phyloP scores from a whole-genome alignment of 2,113 vertebrate species.

The Heteronetta atricapilla region DNA sequence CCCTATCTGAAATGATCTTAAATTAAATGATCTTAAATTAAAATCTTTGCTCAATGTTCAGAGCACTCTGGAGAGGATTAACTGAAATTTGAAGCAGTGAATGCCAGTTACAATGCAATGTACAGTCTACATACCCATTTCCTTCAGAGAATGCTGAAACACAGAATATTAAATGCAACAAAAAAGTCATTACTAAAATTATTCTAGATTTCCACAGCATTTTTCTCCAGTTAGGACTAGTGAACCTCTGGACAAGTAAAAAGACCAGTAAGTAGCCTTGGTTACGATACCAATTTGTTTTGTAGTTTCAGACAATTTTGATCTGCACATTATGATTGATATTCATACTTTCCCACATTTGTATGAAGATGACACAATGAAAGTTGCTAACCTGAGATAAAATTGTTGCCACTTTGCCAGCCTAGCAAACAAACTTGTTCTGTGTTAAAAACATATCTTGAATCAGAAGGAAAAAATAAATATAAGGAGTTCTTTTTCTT shows the following conservation, averaged over 20 bases:
- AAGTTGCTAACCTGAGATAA: background rate
- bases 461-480: background rate
- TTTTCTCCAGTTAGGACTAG: background rate
- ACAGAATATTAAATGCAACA: background rate
- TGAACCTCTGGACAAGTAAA: background rate
- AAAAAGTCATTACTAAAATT: background rate
- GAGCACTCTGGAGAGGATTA: background rate
- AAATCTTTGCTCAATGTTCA: background rate
- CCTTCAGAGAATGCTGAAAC: background rate
- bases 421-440: background rate
- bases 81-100: background rate
- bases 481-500: background rate
- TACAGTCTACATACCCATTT: accelerated
- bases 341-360: background rate
- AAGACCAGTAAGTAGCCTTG: background rate
- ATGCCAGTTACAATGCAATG: accelerated
- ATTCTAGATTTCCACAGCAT: background rate
- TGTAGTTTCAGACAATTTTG: background rate
- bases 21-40: constrained; percentile 16
- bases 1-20: background rate
- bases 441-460: background rate
- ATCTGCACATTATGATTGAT: background rate
- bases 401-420: background rate
- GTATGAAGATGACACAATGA: background rate
- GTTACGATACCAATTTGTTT: background rate